Percentiles rank a stretch among this genome's conserved stretches.
These are phyloP conservation scores for Callipepla squamata DNA, from an alignment of 2,113 vertebrate species.

Conservation along the genomic window DNA sequence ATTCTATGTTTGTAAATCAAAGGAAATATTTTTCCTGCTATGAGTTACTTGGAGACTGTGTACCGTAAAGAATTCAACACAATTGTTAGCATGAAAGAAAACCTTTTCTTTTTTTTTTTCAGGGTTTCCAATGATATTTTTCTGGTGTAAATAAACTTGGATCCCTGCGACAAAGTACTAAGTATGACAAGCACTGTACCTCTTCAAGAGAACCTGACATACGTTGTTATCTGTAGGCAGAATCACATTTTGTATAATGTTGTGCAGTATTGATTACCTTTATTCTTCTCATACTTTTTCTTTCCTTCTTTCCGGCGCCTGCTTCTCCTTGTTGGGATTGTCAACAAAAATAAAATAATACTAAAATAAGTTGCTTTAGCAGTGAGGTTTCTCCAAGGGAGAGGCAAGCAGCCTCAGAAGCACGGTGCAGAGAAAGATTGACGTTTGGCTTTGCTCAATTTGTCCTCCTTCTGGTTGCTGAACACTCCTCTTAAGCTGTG, in stretches of 20 bases:
- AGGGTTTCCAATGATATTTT: not conserved
- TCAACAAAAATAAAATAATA: not conserved
- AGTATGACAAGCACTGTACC: not conserved
- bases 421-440: not conserved
- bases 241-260: not conserved
- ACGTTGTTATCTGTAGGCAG: not conserved
- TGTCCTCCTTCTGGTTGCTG: not conserved
- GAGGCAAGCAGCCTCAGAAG: not conserved
- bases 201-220: not conserved
- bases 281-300: not conserved
- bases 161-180: not conserved
- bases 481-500: not conserved
- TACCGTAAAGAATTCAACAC: not conserved
- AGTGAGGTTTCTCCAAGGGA: not conserved
- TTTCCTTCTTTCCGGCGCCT: not conserved
- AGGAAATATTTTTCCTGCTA: not conserved
- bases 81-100: not conserved
- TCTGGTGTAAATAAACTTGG: not conserved
- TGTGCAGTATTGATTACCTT: not conserved
- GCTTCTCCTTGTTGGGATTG: not conserved
- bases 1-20: not conserved
- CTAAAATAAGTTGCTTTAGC: rapidly evolving
- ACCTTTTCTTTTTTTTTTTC: not conserved
- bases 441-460: not conserved
- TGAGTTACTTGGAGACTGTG: not conserved